A percentile compares a stretch with the other conserved stretches of the same genome.
These are phyloP conservation scores for Lapara coniferarum DNA, from an alignment of 2,888 invertebrate genomes.

Conservation along the genomic window DNA sequence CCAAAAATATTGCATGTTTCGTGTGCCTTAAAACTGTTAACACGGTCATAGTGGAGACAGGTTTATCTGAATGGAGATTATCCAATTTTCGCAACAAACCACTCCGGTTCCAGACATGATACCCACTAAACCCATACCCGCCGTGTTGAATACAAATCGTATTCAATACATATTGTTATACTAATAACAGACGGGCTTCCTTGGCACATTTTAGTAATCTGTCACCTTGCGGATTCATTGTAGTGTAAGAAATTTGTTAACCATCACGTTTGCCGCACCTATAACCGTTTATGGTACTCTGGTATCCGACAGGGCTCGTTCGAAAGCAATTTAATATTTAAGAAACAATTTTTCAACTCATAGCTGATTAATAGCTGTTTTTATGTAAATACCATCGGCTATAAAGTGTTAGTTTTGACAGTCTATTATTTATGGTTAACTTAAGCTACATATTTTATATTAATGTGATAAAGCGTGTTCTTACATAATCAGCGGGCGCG, in stretches of 20 bases:
- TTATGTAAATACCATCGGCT: conserved; percentile 17
- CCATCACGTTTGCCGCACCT: not conserved
- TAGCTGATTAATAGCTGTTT: conserved; percentile 18
- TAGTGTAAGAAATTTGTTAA: not conserved
- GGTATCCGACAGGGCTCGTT: not conserved
- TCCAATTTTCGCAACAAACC: conserved; percentile 14
- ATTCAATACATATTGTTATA: conserved; percentile 9
- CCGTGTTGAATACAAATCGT: conserved; percentile 11
- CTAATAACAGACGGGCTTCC: conserved; percentile 7
- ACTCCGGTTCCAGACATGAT: not conserved
- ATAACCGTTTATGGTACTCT: not conserved
- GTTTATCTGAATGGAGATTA: conserved; percentile 14
- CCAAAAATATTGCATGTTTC: no score
- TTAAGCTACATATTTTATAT: conserved; percentile 9
- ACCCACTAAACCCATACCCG: not conserved
- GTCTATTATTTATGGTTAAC: conserved; percentile 16
- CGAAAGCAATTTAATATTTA: conserved; percentile 19
- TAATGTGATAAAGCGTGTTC: conserved; percentile 14
- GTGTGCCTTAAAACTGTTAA: not conserved
- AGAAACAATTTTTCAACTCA: conserved; percentile 24
- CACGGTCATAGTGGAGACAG: not conserved
- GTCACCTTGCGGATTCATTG: not conserved
- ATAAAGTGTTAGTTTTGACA: conserved; percentile 17
- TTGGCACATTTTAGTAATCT: not conserved
- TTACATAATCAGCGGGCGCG: conserved; percentile 17